These are phyloP conservation scores for Tholera decimalis DNA, from an alignment of 2,888 invertebrate genomes.

Conservation along the genomic window DNA sequence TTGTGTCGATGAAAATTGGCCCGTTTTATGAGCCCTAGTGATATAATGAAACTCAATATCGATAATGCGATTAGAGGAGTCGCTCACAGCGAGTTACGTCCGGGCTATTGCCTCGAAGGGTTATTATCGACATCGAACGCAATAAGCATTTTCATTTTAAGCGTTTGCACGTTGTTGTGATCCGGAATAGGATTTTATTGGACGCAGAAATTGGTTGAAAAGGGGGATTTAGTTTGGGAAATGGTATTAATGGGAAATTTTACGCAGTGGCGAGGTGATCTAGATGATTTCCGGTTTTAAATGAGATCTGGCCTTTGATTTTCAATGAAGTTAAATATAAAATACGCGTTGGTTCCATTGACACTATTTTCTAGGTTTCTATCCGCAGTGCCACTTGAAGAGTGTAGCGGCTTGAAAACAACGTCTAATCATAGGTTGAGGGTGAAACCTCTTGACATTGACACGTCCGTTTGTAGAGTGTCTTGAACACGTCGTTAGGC, in stretches of 20 bases:
- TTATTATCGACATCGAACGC: slow-evolving; percentile 52
- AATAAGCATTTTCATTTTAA: slow-evolving; percentile 58
- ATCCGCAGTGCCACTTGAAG: background rate
- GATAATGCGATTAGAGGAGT: slow-evolving; percentile 58
- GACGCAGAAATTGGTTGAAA: slow-evolving; percentile 34
- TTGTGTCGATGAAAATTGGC: slow-evolving; percentile 18
- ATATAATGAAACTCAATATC: slow-evolving; percentile 56
- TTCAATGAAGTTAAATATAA: background rate
- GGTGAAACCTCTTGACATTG: slow-evolving; percentile 3
- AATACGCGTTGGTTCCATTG: background rate
- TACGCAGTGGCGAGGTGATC: background rate
- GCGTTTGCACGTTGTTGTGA: slow-evolving; percentile 54
- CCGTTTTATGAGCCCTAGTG: slow-evolving; percentile 40
- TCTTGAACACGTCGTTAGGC: slow-evolving; percentile 16
- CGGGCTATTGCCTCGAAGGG: slow-evolving; percentile 50
- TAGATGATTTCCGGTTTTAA: background rate
- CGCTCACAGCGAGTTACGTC: slow-evolving; percentile 47
- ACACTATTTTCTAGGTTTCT: background rate
- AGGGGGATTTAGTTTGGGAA: slow-evolving; percentile 41
- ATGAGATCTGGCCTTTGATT: slow-evolving; percentile 7
- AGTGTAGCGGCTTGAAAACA: slow-evolving; percentile 5
- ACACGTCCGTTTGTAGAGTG: background rate
- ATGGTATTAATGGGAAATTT: slow-evolving; percentile 28
- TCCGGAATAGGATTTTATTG: slow-evolving; percentile 56
- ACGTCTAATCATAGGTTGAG: slow-evolving; percentile 26